Percentiles rank a stretch among this genome's conserved stretches.
These are phyloP conservation scores for Spodoptera littoralis DNA, from an alignment of 2,888 invertebrate species.

Conservation along the genomic window DNA sequence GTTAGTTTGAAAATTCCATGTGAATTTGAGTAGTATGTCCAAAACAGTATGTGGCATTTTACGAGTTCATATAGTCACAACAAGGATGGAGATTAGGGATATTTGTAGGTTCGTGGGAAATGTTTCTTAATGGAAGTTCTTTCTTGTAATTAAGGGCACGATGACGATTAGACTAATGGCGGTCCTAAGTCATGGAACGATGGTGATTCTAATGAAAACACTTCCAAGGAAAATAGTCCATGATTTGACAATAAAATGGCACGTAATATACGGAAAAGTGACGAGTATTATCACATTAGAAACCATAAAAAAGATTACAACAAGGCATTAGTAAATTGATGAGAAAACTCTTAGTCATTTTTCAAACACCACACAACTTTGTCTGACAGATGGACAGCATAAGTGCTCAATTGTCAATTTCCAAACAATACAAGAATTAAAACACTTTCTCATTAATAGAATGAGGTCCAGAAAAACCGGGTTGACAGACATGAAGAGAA, in stretches of 20 bases:
- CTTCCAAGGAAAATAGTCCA: conserved; percentile 3
- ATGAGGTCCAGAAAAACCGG: conserved; percentile 56
- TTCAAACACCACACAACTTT: conserved; percentile 36
- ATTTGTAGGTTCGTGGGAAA: conserved; percentile 28
- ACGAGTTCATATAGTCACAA: conserved; percentile 33
- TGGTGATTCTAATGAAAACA: conserved; percentile 17
- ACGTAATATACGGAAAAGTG: neutral
- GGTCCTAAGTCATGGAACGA: conserved; percentile 18
- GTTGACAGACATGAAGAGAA: conserved; percentile 52
- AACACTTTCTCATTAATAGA: conserved; percentile 54
- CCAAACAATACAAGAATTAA: conserved; percentile 43
- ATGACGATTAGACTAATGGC: conserved; percentile 18
- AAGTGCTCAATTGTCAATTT: conserved; percentile 33
- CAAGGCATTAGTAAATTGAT: conserved; percentile 11
- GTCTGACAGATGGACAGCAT: conserved; percentile 26
- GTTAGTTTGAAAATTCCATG: conserved; percentile 10
- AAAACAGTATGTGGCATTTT: conserved; percentile 29
- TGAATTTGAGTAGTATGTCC: conserved; percentile 7
- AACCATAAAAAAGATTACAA: conserved; percentile 20
- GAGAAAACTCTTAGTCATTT: conserved; percentile 20
- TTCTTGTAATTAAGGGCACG: conserved; percentile 38
- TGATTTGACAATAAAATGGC: conserved; percentile 4
- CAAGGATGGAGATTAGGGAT: conserved; percentile 34
- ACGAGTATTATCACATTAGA: too few species aligned
- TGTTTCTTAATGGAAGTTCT: conserved; percentile 31